These are phyloP conservation scores for Dissostichus mawsoni DNA, from an alignment of 2,113 vertebrate species.

Conservation along the genomic window DNA sequence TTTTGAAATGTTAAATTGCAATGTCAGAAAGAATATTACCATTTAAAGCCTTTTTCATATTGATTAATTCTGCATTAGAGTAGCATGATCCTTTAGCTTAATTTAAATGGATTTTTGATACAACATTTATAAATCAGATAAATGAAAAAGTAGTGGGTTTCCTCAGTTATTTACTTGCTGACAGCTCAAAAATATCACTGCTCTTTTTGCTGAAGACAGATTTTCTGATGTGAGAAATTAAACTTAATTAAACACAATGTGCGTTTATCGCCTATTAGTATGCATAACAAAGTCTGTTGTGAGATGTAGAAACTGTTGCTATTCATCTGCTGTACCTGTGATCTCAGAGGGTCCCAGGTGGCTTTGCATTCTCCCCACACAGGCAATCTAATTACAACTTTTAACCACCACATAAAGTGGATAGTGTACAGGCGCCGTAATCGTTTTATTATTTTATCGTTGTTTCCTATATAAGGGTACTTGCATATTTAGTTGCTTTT, in stretches of 20 bases:
- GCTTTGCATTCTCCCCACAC: conserved; percentile 59
- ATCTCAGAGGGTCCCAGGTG: conserved; percentile 72
- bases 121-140: conserved; percentile 12
- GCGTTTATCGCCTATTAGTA: conserved; percentile 59
- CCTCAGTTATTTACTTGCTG: conserved; percentile 2
- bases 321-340: conserved; percentile 70
- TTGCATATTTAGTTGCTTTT: not conserved
- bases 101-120: conserved; percentile 7
- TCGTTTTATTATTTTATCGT: conserved; percentile 20
- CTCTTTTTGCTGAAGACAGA: conserved; percentile 44
- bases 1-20: too few species aligned
- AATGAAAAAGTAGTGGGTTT: conserved; percentile 29
- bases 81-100: not conserved
- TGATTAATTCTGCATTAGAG: not conserved
- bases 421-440: conserved; percentile 38
- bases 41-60: too few species aligned
- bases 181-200: conserved; percentile 28
- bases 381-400: conserved; percentile 57
- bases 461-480: conserved; percentile 10
- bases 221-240: conserved; percentile 50
- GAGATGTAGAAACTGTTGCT: conserved; percentile 69
- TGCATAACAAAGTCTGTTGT: conserved; percentile 63
- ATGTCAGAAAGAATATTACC: too few species aligned
- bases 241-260: conserved; percentile 41
- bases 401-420: conserved; percentile 34